phyloP scores from a whole-genome alignment of 2,797 vertebrate genomes.

The Malacoraja senta region DNA sequence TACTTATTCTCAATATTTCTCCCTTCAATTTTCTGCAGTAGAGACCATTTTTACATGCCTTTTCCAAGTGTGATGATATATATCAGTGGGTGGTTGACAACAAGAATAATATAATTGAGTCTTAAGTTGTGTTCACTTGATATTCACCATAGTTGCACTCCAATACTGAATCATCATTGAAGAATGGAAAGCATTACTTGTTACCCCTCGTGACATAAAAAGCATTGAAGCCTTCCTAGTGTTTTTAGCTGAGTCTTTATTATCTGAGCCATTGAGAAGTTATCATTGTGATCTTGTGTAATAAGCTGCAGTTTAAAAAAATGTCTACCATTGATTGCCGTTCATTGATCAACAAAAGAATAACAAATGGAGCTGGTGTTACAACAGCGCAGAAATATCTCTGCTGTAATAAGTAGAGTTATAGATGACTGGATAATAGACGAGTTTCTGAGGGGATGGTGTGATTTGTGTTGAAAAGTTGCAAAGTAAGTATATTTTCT shows the following conservation, averaged over 20 bases:
- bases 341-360: not conserved
- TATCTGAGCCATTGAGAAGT: not conserved
- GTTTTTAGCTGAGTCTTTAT: not conserved
- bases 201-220: not conserved
- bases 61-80: not conserved
- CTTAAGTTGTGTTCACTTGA: not conserved
- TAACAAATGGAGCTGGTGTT: not conserved
- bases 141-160: not conserved
- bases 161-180: not conserved
- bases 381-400: not conserved
- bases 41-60: not conserved
- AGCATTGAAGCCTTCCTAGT: not conserved
- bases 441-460: not conserved
- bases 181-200: not conserved
- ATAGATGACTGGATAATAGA: not conserved
- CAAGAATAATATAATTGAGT: not conserved
- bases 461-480: not conserved
- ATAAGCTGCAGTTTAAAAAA: not conserved
- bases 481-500: not conserved
- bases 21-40: not conserved
- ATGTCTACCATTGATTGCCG: not conserved
- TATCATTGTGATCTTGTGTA: conserved; percentile 5
- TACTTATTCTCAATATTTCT: not conserved
- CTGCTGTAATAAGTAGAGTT: not conserved
- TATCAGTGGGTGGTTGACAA: not conserved